A percentile compares a stretch with the other conserved stretches of the same genome.
Conservation (phyloP, 2,113 vertebrate genomes). For the Dryoscopus gambensis region DNA sequence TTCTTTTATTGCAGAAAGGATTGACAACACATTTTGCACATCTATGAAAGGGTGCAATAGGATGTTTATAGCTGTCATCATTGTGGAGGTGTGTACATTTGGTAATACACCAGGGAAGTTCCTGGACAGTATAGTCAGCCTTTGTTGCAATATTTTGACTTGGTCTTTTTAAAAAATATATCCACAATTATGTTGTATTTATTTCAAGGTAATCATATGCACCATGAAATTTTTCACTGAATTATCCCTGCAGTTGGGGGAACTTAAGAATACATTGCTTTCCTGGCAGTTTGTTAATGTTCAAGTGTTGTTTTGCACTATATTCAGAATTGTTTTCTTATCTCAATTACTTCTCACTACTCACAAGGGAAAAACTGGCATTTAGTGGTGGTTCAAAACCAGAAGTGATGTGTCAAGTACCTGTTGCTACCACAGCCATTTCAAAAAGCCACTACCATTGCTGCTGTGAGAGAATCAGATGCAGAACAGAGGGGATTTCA, state of each 20-base stretch:
- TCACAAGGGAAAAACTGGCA: not conserved
- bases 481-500: not conserved
- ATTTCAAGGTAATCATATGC: not conserved
- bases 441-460: not conserved
- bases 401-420: not conserved
- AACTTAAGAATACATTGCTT: not conserved
- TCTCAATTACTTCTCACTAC: not conserved
- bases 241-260: not conserved
- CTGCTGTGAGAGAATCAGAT: not conserved
- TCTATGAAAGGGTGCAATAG: constrained; percentile 4
- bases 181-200: not conserved
- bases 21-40: constrained; percentile 11
- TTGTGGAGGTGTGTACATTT: not conserved
- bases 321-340: not conserved
- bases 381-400: not conserved
- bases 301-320: not conserved
- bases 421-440: not conserved
- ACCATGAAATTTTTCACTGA: not conserved
- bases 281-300: not conserved
- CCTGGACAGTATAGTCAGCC: not conserved
- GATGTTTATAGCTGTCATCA: not conserved
- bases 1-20: constrained; percentile 35
- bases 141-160: not conserved
- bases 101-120: not conserved
- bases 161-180: not conserved